A percentile compares a stretch with the other conserved stretches of the same genome.
These are phyloP conservation scores for Matsumurasca onukii DNA, from an alignment of 1,140 invertebrate species.

Conservation along the genomic window DNA sequence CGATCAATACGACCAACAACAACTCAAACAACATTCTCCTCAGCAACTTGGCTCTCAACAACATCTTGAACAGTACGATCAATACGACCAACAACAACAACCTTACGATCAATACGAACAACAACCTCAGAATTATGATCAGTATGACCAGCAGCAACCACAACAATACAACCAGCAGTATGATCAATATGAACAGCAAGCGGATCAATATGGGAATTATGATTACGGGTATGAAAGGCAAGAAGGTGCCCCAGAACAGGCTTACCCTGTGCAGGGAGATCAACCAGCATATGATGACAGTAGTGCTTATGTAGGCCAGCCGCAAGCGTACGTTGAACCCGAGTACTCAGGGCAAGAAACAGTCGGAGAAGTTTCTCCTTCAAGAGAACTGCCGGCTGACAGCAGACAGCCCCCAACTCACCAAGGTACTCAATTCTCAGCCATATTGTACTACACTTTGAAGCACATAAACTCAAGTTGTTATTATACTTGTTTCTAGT, in stretches of 20 bases:
- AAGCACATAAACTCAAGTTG: no score
- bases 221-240: neutral
- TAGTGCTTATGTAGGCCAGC: no score
- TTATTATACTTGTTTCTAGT: no score
- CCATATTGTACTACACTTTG: no score
- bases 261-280: neutral
- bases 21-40: neutral
- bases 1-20: conserved; percentile 2
- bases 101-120: conserved; percentile 14
- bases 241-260: neutral
- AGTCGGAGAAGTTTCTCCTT: no score
- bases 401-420: no score
- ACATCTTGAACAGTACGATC: neutral
- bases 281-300: no score
- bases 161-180: conserved; percentile 6
- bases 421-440: no score
- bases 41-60: neutral
- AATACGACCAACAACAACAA: neutral
- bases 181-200: neutral
- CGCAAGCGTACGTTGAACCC: no score
- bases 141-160: conserved; percentile 9
- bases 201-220: conserved; percentile 10
- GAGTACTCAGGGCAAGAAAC: no score
- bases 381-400: no score
- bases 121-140: neutral